phyloP scores from a whole-genome alignment of 1,140 invertebrate species.

The Drosophila takahashii region DNA sequence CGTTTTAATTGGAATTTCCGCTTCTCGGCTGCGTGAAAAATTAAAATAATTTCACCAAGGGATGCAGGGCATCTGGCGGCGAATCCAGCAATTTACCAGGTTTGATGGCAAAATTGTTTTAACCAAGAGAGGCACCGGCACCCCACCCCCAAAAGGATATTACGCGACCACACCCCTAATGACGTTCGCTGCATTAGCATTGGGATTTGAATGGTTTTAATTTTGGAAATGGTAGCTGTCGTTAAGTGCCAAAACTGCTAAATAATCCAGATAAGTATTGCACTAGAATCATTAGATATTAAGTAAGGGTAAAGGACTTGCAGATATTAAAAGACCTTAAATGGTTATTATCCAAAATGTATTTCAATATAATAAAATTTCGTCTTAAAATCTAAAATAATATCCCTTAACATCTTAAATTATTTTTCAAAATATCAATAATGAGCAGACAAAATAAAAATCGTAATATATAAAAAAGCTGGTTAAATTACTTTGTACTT shows the following conservation, averaged over 20 bases:
- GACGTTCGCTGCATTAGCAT: slow-evolving; percentile 45
- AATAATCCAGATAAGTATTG: neutral
- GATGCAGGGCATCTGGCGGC: slow-evolving; percentile 1
- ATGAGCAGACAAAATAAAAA: too few species aligned
- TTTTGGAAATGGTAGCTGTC: neutral
- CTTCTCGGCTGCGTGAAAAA: slow-evolving; percentile 65
- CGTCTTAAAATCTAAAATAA: too few species aligned
- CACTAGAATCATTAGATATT: neutral
- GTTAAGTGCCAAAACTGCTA: neutral
- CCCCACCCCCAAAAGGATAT: neutral
- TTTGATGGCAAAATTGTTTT: slow-evolving; percentile 47
- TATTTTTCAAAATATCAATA: too few species aligned
- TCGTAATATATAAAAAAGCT: too few species aligned
- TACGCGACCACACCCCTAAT: slow-evolving; percentile 23
- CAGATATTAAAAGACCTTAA: neutral
- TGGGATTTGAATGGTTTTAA: slow-evolving; percentile 11
- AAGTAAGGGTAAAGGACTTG: neutral
- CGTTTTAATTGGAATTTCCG: slow-evolving; percentile 83
- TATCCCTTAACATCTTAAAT: too few species aligned
- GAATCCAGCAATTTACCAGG: slow-evolving; percentile 40
- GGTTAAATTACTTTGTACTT: too few species aligned
- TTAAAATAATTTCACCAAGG: slow-evolving; percentile 67
- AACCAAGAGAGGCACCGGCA: neutral
- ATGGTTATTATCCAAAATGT: neutral
- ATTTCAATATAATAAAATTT: too few species aligned